Evolutionary conservation across 2,797 vertebrate genomes (phyloP), one percentile per base, ranked within the genome.

Genomic region (Centroberyx gerrardi): DNA sequence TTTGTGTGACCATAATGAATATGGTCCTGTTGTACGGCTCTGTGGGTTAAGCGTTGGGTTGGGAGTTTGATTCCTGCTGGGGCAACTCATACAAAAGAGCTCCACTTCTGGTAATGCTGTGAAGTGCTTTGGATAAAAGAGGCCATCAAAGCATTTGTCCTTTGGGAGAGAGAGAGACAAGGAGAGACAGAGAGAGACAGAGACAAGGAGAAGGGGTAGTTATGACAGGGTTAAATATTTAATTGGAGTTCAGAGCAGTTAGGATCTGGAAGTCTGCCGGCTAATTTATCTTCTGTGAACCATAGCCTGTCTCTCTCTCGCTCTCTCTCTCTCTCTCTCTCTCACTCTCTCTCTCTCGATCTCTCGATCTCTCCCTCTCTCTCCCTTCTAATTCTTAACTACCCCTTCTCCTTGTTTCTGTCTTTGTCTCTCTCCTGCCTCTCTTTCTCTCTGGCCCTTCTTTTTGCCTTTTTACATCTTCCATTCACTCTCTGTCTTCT

Each of bases 171-270:
- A 51, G 0, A 62, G 1, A 48, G 79, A 74, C 61, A 61, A 69
- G 71, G 56, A 18, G 62, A 70, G 55, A 42, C 64, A 36, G 33
- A 36, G 33, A 36, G 33, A 36, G 33, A 36, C 5, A 36, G 33
- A 36, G 33, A 36, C 5, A 72, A 17, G 27, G 64, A 71, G 42
- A 49, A 44, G 27, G 22, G 69, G 60, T 55, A 62, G 78, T 74
- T 80, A 78, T 86, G 86, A 87, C 78, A 13, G 75, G 76, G 78
- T 87, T 88, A 86, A 87, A 90, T 88, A 85, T 90, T 88, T 88
- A 87, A 85, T 90, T 80, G 65, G 82, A 76, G 81, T 76, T 82
- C 65, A 74, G 53, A 72, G 61, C 70, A 80, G 62, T 74, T 74
- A 69, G 68, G 54, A 9, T 54, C 54, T 9, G 42, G 74, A 81